Conservation (phyloP, 2,113 vertebrate genomes). For the Paradoxurus hermaphroditus region DNA sequence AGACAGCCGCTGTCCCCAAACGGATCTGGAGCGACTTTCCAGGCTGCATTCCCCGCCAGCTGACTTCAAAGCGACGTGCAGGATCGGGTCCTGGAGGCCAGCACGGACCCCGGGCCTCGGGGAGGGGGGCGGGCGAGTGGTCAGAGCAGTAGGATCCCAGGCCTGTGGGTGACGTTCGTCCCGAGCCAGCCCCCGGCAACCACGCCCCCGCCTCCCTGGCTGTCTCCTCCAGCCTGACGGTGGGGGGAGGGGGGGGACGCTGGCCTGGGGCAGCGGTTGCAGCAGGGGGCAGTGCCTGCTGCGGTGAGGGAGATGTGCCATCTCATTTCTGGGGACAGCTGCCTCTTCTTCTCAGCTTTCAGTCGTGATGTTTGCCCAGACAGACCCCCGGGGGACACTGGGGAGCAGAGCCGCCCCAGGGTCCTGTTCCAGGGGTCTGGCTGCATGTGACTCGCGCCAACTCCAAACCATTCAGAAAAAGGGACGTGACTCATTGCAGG, state of each 20-base stretch:
- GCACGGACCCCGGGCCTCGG: not conserved
- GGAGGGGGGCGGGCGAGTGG: not conserved
- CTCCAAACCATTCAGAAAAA: rapidly evolving
- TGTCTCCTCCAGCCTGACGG: not conserved
- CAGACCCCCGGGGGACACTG: not conserved
- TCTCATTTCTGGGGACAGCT: not conserved
- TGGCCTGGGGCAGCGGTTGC: rapidly evolving
- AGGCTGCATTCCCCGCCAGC: not conserved
- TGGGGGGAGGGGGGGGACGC: not conserved
- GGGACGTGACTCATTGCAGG: not conserved
- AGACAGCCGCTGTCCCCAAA: not conserved
- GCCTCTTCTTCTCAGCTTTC: not conserved
- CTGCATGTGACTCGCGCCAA: not conserved
- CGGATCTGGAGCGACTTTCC: too few species aligned
- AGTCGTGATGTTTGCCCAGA: not conserved
- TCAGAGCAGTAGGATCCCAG: not conserved
- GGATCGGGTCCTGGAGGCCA: not conserved
- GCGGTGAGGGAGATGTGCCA: rapidly evolving
- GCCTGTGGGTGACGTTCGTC: rapidly evolving
- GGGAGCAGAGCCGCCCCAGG: not conserved
- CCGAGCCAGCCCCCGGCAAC: not conserved
- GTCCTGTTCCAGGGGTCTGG: not conserved
- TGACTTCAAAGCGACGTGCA: not conserved
- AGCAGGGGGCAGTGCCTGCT: not conserved
- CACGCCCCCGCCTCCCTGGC: rapidly evolving